A percentile compares a stretch with the other conserved stretches of the same genome.
Conservation (phyloP, 2,113 vertebrate genomes). For the Prunella fulvescens region DNA sequence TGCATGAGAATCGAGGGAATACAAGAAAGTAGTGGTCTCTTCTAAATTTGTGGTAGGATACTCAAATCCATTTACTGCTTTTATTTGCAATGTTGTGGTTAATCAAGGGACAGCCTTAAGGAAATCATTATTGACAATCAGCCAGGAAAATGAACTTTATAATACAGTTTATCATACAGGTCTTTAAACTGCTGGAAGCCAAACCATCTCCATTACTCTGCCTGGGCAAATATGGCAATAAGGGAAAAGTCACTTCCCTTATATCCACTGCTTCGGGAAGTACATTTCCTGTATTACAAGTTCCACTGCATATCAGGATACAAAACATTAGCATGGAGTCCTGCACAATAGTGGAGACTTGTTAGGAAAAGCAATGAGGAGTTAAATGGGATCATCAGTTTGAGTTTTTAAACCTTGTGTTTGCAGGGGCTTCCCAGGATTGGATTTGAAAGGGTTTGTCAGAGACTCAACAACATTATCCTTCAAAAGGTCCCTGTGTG, state of each 20-base stretch:
- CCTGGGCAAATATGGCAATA: rapidly evolving
- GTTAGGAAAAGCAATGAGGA: neutral
- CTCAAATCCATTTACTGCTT: neutral
- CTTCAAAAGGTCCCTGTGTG: neutral
- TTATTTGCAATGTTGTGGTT: neutral
- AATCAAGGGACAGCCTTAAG: neutral
- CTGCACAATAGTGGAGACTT: neutral
- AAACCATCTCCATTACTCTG: neutral
- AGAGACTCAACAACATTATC: neutral
- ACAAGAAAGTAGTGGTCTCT: neutral
- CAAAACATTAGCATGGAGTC: rapidly evolving
- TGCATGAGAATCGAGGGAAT: neutral
- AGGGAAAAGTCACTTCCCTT: neutral
- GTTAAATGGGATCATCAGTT: neutral
- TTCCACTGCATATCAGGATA: neutral
- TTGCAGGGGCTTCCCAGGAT: neutral
- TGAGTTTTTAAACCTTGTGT: neutral
- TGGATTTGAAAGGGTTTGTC: neutral
- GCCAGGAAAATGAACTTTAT: neutral
- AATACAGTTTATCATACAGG: neutral
- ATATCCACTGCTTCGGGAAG: neutral
- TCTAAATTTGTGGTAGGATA: neutral
- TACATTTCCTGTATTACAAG: neutral
- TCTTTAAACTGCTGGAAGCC: neutral
- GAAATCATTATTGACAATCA: neutral